A percentile compares a stretch with the other conserved stretches of the same genome.
These are phyloP conservation scores for Eilema griseolum DNA, from an alignment of 2,888 invertebrate species.

Conservation along the genomic window DNA sequence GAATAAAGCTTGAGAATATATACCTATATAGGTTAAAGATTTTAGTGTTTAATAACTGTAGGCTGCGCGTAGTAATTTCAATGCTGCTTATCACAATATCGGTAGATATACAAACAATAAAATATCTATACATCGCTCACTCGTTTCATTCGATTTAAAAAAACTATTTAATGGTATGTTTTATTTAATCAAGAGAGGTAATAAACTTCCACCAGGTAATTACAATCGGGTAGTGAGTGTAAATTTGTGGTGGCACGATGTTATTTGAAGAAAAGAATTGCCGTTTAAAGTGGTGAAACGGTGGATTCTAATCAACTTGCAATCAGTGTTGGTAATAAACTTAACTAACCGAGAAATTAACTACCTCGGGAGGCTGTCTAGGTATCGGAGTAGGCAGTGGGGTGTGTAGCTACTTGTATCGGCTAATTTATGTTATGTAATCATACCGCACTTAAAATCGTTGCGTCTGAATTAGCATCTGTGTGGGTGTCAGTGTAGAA, in stretches of 20 bases:
- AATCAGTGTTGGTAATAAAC: slow-evolving; percentile 82
- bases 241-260: slow-evolving; percentile 80
- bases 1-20: neutral
- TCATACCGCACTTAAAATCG: slow-evolving; percentile 10
- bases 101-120: slow-evolving; percentile 34
- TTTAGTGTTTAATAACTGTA: too few relatives aligned
- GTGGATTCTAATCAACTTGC: slow-evolving; percentile 85
- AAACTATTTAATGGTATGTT: slow-evolving; percentile 74
- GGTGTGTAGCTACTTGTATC: slow-evolving; percentile 16
- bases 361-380: slow-evolving; percentile 65
- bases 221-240: slow-evolving; percentile 82
- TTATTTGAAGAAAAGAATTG: slow-evolving; percentile 79
- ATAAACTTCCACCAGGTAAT: slow-evolving; percentile 78
- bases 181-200: slow-evolving; percentile 79
- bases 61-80: neutral
- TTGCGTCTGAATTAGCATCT: slow-evolving; percentile 7
- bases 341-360: slow-evolving; percentile 87
- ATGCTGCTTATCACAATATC: slow-evolving; percentile 10
- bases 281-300: slow-evolving; percentile 78
- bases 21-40: too few relatives aligned
- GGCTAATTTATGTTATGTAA: slow-evolving; percentile 20
- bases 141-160: slow-evolving; percentile 53
- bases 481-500: neutral
- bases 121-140: slow-evolving; percentile 32
- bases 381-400: slow-evolving; percentile 29